Conservation (phyloP, 2,113 vertebrate species). For the Coturnix japonica region DNA sequence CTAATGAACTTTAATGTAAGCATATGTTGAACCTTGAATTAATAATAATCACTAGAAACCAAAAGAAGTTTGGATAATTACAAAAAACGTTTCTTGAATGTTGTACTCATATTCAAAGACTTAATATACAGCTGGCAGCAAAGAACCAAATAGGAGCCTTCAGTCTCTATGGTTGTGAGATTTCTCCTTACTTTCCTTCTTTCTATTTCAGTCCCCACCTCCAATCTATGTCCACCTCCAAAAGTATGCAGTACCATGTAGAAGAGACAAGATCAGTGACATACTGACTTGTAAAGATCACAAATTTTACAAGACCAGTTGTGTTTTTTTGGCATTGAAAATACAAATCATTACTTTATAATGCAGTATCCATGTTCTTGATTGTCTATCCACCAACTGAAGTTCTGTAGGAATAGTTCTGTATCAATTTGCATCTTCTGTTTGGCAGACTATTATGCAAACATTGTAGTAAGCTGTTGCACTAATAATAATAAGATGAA, state of each 20-base stretch:
- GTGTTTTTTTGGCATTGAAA: neutral
- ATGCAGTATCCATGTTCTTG: neutral
- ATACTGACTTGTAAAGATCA: neutral
- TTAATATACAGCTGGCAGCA: conserved; percentile 9
- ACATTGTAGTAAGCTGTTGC: neutral
- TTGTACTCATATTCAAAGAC: neutral
- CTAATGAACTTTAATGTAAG: conserved; percentile 24
- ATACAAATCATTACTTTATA: neutral
- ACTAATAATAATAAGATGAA: neutral
- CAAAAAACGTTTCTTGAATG: neutral
- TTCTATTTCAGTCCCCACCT: neutral
- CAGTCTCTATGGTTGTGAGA: neutral
- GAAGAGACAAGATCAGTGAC: neutral
- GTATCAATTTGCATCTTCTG: neutral
- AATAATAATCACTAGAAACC: neutral
- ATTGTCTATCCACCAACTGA: neutral
- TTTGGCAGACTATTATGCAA: neutral
- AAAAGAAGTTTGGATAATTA: neutral
- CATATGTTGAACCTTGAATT: neutral
- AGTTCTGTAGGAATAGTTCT: neutral
- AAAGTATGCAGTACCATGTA: neutral
- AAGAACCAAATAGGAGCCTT: neutral
- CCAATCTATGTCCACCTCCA: neutral
- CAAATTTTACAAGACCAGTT: neutral
- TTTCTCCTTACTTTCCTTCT: neutral